Conservation (phyloP, 1,140 invertebrate genomes). For the Tachypleus tridentatus region DNA sequence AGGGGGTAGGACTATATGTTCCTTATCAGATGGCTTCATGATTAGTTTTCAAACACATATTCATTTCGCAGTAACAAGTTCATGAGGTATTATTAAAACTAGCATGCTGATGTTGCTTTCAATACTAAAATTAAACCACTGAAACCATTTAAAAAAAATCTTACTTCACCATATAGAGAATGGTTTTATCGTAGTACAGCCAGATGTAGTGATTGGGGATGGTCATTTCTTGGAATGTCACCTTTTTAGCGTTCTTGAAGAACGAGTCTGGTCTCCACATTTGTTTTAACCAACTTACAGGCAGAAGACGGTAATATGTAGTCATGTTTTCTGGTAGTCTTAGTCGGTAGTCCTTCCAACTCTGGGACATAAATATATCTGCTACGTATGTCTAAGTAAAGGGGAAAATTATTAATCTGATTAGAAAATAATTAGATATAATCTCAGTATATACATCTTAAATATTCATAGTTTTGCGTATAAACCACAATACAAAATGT, state of each 20-base stretch:
- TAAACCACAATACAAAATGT: no score
- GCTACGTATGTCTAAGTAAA: conserved; percentile 70
- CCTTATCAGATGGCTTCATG: no score
- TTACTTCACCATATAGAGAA: conserved; percentile 27
- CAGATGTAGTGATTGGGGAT: conserved; percentile 62
- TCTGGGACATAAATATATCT: conserved; percentile 82
- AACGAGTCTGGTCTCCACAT: conserved; percentile 26
- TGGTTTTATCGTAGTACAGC: conserved; percentile 25
- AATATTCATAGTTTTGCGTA: no score
- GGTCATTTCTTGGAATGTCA: conserved; percentile 79
- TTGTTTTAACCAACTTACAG: conserved; percentile 19
- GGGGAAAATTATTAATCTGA: background rate
- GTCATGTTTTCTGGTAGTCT: conserved; percentile 23
- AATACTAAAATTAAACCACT: no score
- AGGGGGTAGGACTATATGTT: no score
- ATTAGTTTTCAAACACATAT: no score
- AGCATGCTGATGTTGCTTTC: no score
- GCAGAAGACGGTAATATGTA: conserved; percentile 20
- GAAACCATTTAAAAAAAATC: background rate
- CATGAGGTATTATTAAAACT: no score
- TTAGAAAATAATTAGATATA: no score
- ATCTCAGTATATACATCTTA: no score
- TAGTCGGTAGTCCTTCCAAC: conserved; percentile 62
- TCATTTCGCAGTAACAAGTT: no score
- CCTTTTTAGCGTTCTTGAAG: conserved; percentile 56